Conservation (phyloP, 2,797 vertebrate genomes). For the Rhynchonycteris naso region DNA sequence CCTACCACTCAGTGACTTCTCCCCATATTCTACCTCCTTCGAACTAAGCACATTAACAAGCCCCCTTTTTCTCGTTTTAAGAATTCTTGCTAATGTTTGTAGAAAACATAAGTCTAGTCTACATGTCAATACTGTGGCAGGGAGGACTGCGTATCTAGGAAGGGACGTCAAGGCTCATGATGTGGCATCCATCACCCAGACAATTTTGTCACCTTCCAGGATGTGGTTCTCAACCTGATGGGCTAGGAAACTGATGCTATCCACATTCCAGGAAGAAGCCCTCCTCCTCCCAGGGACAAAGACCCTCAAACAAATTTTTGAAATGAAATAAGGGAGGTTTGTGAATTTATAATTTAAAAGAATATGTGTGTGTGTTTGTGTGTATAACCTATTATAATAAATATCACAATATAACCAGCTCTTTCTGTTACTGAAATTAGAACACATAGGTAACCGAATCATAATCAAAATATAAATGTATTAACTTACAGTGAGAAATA, state of each 20-base stretch:
- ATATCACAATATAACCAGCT: neutral
- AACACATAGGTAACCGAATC: neutral
- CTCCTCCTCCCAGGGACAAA: neutral
- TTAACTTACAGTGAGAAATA: neutral
- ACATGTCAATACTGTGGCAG: neutral
- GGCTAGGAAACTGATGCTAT: neutral
- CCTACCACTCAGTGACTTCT: neutral
- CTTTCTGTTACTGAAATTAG: neutral
- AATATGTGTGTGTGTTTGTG: neutral
- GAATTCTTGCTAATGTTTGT: neutral
- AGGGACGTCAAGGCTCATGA: neutral
- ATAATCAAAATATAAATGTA: neutral
- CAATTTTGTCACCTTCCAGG: neutral
- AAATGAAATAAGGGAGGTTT: neutral
- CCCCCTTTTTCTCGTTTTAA: neutral
- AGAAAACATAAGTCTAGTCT: neutral
- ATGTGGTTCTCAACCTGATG: neutral
- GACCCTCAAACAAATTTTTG: neutral
- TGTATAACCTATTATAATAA: slow-evolving; percentile 6
- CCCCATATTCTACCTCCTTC: neutral
- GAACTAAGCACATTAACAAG: neutral
- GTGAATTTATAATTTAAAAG: neutral
- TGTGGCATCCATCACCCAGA: neutral
- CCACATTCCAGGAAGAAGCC: neutral
- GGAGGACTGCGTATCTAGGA: neutral